A percentile compares a stretch with the other conserved stretches of the same genome.
These are phyloP conservation scores for Hypanus sabinus DNA, from an alignment of 2,113 vertebrate genomes.

Conservation along the genomic window DNA sequence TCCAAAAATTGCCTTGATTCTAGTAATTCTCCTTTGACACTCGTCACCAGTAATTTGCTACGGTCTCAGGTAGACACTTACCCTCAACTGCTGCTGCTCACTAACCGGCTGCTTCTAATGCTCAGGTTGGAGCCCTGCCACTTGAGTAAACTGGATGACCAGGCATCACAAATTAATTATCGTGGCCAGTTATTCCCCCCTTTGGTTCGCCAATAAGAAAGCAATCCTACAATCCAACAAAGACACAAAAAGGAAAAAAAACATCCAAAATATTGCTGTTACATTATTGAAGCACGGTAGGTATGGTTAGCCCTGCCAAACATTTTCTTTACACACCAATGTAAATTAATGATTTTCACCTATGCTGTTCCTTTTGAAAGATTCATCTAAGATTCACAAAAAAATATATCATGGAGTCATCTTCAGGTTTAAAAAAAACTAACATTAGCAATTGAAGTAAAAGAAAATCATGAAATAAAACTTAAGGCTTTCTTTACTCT, in stretches of 20 bases:
- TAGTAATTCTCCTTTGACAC: background rate
- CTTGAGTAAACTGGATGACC: background rate
- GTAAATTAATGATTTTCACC: background rate
- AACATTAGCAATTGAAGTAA: background rate
- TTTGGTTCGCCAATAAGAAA: background rate
- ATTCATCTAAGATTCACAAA: background rate
- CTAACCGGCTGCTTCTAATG: background rate
- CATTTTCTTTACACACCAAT: background rate
- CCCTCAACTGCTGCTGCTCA: background rate
- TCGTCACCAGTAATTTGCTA: background rate
- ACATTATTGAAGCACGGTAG: background rate
- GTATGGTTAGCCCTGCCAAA: background rate
- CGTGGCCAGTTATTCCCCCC: background rate
- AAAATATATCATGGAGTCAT: background rate
- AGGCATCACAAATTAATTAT: conserved; percentile 5
- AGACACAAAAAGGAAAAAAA: background rate
- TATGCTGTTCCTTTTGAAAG: background rate
- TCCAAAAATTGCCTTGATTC: background rate
- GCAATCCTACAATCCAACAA: background rate
- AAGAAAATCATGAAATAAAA: background rate
- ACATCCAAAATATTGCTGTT: background rate
- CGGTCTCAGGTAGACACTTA: background rate
- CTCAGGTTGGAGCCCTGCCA: background rate
- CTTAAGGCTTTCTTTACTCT: background rate
- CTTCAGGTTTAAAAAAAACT: background rate